A percentile compares a stretch with the other conserved stretches of the same genome.
These are phyloP conservation scores for Brachionus paranguensis DNA, from an alignment of 1,140 invertebrate species.

Conservation along the genomic window DNA sequence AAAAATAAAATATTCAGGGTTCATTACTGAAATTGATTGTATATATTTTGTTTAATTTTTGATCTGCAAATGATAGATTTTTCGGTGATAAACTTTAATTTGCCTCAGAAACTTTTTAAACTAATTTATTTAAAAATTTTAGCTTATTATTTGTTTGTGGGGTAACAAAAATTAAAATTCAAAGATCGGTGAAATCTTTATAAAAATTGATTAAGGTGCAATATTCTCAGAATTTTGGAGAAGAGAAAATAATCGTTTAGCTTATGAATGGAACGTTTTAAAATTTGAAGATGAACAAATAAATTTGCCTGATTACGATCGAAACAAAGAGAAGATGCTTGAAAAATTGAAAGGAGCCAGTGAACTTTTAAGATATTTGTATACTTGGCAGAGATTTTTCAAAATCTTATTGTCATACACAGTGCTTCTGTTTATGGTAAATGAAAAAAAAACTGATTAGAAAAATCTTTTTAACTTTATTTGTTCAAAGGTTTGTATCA, in stretches of 20 bases:
- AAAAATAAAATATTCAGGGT: no score
- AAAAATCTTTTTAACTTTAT: not conserved
- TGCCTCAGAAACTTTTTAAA: not conserved
- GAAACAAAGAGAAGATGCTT: conserved; percentile 42
- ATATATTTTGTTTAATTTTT: no score
- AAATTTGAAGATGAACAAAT: conserved; percentile 55
- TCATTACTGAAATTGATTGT: no score
- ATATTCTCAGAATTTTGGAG: conserved; percentile 57
- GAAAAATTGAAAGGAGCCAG: conserved; percentile 47
- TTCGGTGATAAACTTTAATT: not conserved
- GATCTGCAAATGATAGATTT: no score
- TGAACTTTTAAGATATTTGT: conserved; percentile 49
- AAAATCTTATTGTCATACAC: conserved; percentile 50
- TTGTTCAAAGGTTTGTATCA: conserved; percentile 43
- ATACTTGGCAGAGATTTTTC: conserved; percentile 45
- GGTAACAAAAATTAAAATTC: conserved; percentile 46
- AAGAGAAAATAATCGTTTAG: conserved; percentile 49
- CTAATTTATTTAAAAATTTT: not conserved
- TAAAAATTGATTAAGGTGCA: conserved; percentile 48
- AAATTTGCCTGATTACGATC: conserved; percentile 54
- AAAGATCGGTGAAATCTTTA: not conserved
- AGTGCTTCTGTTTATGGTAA: conserved; percentile 52
- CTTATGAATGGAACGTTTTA: conserved; percentile 57
- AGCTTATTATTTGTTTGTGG: conserved; percentile 55
- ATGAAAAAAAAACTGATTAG: not conserved